phyloP scores from a whole-genome alignment of 2,113 vertebrate genomes.

The Tylochromis polylepis region DNA sequence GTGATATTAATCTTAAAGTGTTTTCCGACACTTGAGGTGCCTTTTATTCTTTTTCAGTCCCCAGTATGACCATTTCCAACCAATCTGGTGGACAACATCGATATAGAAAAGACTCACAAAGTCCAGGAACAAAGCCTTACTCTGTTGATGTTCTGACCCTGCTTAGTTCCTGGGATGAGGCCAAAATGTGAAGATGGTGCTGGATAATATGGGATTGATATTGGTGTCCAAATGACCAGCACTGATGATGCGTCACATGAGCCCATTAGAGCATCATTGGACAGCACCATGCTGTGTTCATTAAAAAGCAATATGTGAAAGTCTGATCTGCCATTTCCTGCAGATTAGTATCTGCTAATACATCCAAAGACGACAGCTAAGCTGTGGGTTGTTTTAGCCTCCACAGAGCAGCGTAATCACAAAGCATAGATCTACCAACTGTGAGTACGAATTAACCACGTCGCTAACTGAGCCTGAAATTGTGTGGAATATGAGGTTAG shows the following conservation, averaged over 20 bases:
- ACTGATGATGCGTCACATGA: slow-evolving; percentile 34
- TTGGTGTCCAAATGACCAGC: slow-evolving; percentile 16
- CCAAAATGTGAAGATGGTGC: slow-evolving; percentile 1
- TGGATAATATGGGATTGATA: slow-evolving; percentile 11
- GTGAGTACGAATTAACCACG: slow-evolving; percentile 12
- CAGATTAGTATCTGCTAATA: slow-evolving; percentile 55
- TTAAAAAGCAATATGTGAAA: slow-evolving; percentile 68
- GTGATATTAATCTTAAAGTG: neutral
- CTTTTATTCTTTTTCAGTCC: neutral
- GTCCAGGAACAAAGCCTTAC: neutral
- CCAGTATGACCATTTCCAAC: neutral
- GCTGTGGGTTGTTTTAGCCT: slow-evolving; percentile 2
- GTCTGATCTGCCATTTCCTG: slow-evolving; percentile 54
- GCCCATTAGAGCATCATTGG: slow-evolving; percentile 29
- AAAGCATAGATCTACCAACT: slow-evolving; percentile 7
- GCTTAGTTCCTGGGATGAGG: neutral
- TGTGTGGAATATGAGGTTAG: neutral
- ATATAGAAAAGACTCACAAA: slow-evolving; percentile 2
- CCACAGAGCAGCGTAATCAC: slow-evolving; percentile 17
- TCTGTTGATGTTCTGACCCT: slow-evolving; percentile 11
- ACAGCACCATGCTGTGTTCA: slow-evolving; percentile 38
- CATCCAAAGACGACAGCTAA: slow-evolving; percentile 32
- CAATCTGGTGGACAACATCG: neutral
- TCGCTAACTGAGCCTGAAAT: slow-evolving; percentile 19
- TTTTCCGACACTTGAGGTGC: neutral